Percentiles rank a stretch among this genome's conserved stretches.
phyloP scores from a whole-genome alignment of 1,140 invertebrate species.

The Sweltsa coloradensis region DNA sequence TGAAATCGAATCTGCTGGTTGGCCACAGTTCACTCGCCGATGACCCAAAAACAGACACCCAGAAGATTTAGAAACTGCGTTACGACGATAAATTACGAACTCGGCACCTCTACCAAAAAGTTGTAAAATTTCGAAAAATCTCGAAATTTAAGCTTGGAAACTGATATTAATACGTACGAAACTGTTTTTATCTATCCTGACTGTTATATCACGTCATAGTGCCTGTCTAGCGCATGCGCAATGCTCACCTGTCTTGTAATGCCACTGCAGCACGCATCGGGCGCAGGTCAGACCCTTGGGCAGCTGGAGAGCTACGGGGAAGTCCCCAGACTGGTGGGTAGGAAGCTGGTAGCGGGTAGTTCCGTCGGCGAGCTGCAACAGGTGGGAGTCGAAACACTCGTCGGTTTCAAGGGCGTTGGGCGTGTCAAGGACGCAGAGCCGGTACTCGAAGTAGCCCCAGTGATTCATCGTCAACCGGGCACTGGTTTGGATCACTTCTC shows the following conservation, averaged over 20 bases:
- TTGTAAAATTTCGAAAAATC: too few species aligned
- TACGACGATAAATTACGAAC: too few species aligned
- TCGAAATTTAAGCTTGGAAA: too few species aligned
- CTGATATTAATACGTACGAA: too few species aligned
- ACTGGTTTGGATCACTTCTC: conserved; percentile 16
- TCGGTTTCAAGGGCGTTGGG: conserved; percentile 23
- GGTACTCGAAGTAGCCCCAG: conserved; percentile 26
- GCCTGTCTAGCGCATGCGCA: too few species aligned
- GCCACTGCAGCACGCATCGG: conserved; percentile 38
- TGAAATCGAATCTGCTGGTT: too few species aligned
- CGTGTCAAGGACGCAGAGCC: conserved; percentile 26
- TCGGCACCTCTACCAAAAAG: too few species aligned
- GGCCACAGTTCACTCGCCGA: too few species aligned
- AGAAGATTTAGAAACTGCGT: too few species aligned
- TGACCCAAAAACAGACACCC: too few species aligned
- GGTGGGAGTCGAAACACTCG: conserved; percentile 28
- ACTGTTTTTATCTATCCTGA: too few species aligned
- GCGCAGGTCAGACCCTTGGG: conserved; percentile 29
- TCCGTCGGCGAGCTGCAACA: conserved; percentile 20
- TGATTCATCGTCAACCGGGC: conserved; percentile 29
- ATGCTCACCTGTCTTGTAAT: conserved; percentile 29
- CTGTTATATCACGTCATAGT: too few species aligned
- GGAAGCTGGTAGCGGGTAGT: conserved; percentile 34
- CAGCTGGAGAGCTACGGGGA: conserved; percentile 21
- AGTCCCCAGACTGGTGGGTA: conserved; percentile 17